A percentile compares a stretch with the other conserved stretches of the same genome.
These are phyloP conservation scores for Takifugu flavidus DNA, from an alignment of 2,113 vertebrate species.

Conservation along the genomic window DNA sequence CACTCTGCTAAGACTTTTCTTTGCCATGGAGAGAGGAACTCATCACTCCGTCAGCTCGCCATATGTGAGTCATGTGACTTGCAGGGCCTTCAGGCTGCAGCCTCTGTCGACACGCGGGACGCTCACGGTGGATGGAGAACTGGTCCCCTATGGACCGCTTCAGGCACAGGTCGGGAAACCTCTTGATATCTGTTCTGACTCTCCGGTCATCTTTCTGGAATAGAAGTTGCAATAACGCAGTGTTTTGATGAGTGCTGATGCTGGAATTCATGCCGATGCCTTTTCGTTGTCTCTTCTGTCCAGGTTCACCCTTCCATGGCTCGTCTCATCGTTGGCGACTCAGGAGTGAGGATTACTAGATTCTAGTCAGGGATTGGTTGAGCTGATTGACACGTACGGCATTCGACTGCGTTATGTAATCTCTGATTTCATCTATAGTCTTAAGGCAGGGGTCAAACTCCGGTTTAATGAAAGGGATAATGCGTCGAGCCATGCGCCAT, in stretches of 20 bases:
- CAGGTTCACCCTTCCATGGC: slow-evolving; percentile 78
- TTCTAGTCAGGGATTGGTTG: slow-evolving; percentile 69
- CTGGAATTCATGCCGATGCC: slow-evolving; percentile 1
- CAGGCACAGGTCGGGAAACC: slow-evolving; percentile 80
- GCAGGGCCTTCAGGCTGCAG: slow-evolving; percentile 85
- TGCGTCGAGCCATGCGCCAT: slow-evolving; percentile 50
- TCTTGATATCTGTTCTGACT: neutral
- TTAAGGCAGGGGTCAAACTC: slow-evolving; percentile 41
- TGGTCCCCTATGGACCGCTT: slow-evolving; percentile 85
- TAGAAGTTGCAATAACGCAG: neutral
- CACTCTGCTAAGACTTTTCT: slow-evolving; percentile 81
- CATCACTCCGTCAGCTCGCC: slow-evolving; percentile 82
- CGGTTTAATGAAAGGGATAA: slow-evolving; percentile 68
- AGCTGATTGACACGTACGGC: slow-evolving; percentile 36
- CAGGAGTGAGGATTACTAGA: slow-evolving; percentile 72
- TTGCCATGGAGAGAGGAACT: slow-evolving; percentile 86
- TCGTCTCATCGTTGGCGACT: slow-evolving; percentile 76
- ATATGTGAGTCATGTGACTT: slow-evolving; percentile 79
- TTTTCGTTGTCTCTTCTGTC: slow-evolving; percentile 3
- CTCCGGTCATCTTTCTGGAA: neutral
- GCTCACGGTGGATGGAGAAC: slow-evolving; percentile 87
- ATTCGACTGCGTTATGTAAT: slow-evolving; percentile 57
- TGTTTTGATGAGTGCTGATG: neutral
- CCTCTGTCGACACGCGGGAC: slow-evolving; percentile 83
- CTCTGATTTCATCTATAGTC: slow-evolving; percentile 41